phyloP scores from a whole-genome alignment of 2,797 vertebrate genomes.

The Chrosomus eos region DNA sequence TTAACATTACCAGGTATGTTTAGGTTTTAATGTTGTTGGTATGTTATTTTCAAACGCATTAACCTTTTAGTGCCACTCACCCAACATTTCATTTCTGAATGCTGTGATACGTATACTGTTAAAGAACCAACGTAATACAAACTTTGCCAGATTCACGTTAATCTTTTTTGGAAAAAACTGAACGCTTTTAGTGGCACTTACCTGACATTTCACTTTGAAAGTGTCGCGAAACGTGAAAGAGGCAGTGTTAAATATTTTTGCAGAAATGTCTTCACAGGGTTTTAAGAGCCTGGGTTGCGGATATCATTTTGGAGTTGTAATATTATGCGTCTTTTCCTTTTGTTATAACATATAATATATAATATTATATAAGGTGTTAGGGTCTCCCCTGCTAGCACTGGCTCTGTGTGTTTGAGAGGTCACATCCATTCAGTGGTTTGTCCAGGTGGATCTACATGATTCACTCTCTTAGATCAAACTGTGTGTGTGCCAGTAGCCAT shows the following conservation, averaged over 20 bases:
- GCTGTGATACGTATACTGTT: background rate
- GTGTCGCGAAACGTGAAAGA: background rate
- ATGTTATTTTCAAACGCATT: background rate
- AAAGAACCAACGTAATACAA: background rate
- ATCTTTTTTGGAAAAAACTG: background rate
- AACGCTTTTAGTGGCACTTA: background rate
- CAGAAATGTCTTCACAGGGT: background rate
- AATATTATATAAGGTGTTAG: background rate
- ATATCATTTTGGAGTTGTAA: background rate
- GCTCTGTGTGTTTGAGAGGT: background rate
- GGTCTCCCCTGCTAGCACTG: slow-evolving; percentile 2
- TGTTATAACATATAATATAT: background rate
- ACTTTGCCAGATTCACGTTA: background rate
- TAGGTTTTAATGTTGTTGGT: background rate
- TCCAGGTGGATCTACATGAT: slow-evolving; percentile 45
- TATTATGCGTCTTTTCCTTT: background rate
- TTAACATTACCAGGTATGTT: background rate
- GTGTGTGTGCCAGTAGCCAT: slow-evolving; percentile 53
- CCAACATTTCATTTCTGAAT: background rate
- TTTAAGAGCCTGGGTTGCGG: background rate
- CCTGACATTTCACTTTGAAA: background rate
- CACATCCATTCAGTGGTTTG: slow-evolving; percentile 8
- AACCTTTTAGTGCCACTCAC: background rate
- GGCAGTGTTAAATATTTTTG: background rate
- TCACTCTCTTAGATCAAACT: slow-evolving; percentile 36